Percentiles rank a stretch among this genome's conserved stretches.
phyloP scores from a whole-genome alignment of 2,113 vertebrate species.

The Phylloscopus trochiloides region DNA sequence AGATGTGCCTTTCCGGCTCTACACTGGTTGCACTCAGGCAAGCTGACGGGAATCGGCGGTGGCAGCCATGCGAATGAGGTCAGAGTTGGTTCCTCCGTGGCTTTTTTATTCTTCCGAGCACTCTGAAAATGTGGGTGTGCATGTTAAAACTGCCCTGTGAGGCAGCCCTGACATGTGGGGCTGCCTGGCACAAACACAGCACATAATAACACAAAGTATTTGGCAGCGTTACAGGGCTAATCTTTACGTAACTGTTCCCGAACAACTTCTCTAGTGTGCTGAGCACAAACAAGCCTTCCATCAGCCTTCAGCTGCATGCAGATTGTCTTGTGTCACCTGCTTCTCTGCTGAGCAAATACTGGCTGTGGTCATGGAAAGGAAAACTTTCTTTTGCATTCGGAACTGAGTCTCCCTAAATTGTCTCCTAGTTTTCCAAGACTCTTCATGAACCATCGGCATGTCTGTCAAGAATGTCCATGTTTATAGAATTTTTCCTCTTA shows the following conservation, averaged over 20 bases:
- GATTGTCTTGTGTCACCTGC: conserved; percentile 61
- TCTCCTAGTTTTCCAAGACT: neutral
- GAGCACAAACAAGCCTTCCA: conserved; percentile 62
- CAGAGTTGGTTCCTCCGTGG: conserved; percentile 28
- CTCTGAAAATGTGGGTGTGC: conserved; percentile 56
- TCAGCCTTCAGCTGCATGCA: conserved; percentile 39
- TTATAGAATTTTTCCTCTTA: neutral
- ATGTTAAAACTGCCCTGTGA: conserved; percentile 64
- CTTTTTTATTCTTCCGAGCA: neutral
- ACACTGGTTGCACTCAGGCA: neutral
- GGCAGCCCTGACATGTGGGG: conserved; percentile 67
- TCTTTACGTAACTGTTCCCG: conserved; percentile 66
- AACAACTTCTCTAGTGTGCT: conserved; percentile 39
- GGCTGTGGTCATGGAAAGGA: neutral
- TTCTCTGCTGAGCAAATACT: conserved; percentile 34
- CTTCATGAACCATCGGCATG: neutral
- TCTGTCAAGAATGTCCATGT: neutral
- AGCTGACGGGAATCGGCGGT: neutral
- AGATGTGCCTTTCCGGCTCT: neutral
- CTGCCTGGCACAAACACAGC: conserved; percentile 69
- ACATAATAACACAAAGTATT: conserved; percentile 67
- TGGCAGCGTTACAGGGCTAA: conserved; percentile 67
- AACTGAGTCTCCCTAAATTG: neutral
- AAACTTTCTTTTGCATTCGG: neutral
- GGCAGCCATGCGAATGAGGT: conserved; percentile 31